Evolutionary conservation across 2,113 vertebrate genomes (phyloP).

Genomic region (Xenopus borealis): DNA sequence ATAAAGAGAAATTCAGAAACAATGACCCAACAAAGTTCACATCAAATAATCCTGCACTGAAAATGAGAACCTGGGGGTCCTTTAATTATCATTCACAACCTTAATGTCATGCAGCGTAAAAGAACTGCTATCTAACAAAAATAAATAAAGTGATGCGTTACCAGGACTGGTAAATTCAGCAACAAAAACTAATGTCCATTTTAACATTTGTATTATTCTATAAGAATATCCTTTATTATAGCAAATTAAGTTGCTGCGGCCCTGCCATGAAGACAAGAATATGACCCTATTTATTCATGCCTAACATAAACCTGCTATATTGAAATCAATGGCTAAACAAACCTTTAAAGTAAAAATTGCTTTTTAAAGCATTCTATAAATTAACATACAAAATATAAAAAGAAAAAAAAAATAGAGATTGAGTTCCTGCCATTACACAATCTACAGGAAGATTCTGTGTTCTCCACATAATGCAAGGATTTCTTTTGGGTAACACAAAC

Average conservation of each 20-base stretch:
- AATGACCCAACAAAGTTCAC: slow-evolving; percentile 81
- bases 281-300: background rate
- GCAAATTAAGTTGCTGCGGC: too few species aligned
- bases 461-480: too few species aligned
- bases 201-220: slow-evolving; percentile 11
- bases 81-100: slow-evolving; percentile 94
- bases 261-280: too few species aligned
- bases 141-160: slow-evolving; percentile 68
- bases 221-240: slow-evolving; percentile 3
- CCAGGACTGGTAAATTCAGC: slow-evolving; percentile 76
- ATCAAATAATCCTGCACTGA: slow-evolving; percentile 85
- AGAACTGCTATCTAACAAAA: slow-evolving; percentile 56
- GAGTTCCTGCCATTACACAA: too few species aligned
- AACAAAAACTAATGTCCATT: background rate
- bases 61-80: slow-evolving; percentile 87
- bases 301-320: background rate
- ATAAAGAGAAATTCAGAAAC: slow-evolving; percentile 81
- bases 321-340: too few species aligned
- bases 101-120: slow-evolving; percentile 76
- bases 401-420: too few species aligned
- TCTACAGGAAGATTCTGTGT: too few species aligned
- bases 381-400: too few species aligned
- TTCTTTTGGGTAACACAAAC: too few species aligned
- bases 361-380: too few species aligned
- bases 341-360: too few species aligned